These are phyloP conservation scores for Eulemur macaco DNA, from an alignment of 2,113 vertebrate genomes.

Conservation along the genomic window DNA sequence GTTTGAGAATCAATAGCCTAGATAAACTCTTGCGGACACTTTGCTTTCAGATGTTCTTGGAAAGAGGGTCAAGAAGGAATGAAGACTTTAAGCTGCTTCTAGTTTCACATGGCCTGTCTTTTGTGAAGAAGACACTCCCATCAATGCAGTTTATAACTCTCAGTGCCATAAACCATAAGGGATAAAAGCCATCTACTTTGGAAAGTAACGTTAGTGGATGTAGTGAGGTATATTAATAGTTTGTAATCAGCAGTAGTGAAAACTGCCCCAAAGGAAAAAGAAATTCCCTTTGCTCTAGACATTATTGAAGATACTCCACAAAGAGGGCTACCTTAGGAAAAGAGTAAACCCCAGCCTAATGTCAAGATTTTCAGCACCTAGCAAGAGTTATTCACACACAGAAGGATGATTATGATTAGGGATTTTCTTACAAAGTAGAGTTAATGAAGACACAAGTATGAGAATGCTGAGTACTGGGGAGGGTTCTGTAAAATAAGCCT, in stretches of 20 bases:
- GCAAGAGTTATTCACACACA: not conserved
- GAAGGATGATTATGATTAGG: not conserved
- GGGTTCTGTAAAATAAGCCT: not conserved
- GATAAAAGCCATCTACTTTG: not conserved
- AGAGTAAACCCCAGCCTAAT: not conserved
- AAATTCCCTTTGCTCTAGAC: not conserved
- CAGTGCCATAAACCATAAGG: not conserved
- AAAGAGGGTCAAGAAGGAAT: constrained; percentile 31
- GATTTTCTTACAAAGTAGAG: not conserved
- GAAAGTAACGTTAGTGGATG: not conserved
- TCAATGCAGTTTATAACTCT: not conserved
- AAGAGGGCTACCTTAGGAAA: not conserved
- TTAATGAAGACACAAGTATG: not conserved
- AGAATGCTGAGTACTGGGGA: not conserved
- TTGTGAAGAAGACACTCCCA: not conserved
- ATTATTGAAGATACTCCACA: not conserved
- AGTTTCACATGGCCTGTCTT: not conserved
- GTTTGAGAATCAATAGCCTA: not conserved
- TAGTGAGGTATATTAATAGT: not conserved
- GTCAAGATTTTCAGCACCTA: not conserved
- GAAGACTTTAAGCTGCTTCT: not conserved
- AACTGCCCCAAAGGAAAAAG: not conserved
- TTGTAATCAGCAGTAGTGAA: not conserved
- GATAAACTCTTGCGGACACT: not conserved
- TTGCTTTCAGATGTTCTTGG: not conserved